Percentiles rank a stretch among this genome's conserved stretches.
Conservation (phyloP, 2,797 vertebrate species). For the Argya squamiceps region DNA sequence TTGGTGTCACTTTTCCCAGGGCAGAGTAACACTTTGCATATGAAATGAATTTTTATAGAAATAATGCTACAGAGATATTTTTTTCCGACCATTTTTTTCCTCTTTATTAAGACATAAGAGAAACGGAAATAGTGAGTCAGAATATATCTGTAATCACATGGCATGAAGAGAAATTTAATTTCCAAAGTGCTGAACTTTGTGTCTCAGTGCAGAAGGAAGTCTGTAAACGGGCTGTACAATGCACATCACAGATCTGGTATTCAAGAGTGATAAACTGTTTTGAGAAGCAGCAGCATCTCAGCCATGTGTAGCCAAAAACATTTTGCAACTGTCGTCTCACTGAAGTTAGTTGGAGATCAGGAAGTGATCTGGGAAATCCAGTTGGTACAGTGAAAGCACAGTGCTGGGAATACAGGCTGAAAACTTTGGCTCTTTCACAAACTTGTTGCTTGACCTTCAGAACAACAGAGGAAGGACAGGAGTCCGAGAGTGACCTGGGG, state of each 20-base stretch:
- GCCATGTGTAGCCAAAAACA: neutral
- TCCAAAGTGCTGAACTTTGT: constrained; percentile 14
- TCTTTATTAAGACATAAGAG: neutral
- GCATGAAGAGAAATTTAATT: constrained; percentile 19
- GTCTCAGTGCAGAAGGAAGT: neutral
- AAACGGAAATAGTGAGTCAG: constrained; percentile 25
- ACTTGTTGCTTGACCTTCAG: neutral
- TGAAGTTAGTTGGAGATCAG: neutral
- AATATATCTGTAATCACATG: neutral
- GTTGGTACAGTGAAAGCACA: neutral
- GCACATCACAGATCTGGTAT: neutral
- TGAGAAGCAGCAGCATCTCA: neutral
- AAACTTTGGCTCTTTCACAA: neutral
- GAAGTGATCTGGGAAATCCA: neutral
- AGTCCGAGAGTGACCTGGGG: neutral
- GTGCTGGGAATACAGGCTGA: neutral
- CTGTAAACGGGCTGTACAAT: neutral
- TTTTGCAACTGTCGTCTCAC: neutral
- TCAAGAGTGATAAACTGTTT: neutral
- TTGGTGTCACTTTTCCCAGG: neutral
- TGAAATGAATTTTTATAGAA: constrained; percentile 43
- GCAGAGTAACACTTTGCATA: constrained; percentile 1
- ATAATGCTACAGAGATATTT: neutral
- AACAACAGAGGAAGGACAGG: neutral
- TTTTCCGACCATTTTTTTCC: neutral